phyloP scores from a whole-genome alignment of 1,140 invertebrate species.

The Tribolium castaneum region DNA sequence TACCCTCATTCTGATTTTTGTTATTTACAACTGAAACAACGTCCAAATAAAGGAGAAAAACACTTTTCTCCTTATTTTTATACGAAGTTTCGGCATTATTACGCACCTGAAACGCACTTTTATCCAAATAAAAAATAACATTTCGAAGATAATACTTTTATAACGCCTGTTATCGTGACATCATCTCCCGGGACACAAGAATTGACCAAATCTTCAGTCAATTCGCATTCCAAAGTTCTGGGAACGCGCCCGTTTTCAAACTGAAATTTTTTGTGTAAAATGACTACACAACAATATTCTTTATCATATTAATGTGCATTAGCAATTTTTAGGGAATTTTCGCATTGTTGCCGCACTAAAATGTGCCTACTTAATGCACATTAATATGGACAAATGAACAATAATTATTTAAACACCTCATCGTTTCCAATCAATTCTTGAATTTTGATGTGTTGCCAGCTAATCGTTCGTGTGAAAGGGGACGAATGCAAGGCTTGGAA shows the following conservation, averaged over 20 bases:
- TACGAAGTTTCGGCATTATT: conserved; percentile 47
- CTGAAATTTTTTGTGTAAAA: conserved; percentile 49
- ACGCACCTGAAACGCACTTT: neutral
- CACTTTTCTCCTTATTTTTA: conserved; percentile 68
- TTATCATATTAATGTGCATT: too few relatives aligned
- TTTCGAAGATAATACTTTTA: conserved; percentile 59
- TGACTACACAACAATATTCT: too few relatives aligned
- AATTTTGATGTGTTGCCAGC: conserved; percentile 84
- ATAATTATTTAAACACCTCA: conserved; percentile 59
- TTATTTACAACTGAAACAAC: conserved; percentile 79
- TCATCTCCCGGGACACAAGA: conserved; percentile 89
- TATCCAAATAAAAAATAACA: neutral
- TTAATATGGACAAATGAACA: too few relatives aligned
- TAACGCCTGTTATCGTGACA: conserved; percentile 86
- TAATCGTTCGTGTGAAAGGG: conserved; percentile 76
- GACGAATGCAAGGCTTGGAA: conserved; percentile 79
- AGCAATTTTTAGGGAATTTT: too few relatives aligned
- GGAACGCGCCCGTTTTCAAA: conserved; percentile 82
- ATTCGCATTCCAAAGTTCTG: conserved; percentile 87
- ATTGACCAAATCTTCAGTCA: conserved; percentile 88
- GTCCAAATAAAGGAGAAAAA: conserved; percentile 82
- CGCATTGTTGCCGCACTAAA: too few relatives aligned
- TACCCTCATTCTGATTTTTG: conserved; percentile 70
- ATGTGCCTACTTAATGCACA: too few relatives aligned
- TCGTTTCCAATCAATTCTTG: conserved; percentile 78